Evolutionary conservation across 2,797 vertebrate genomes (phyloP), one percentile per base, ranked within the genome.

Genomic region (Odontamblyopus lacepedii): DNA sequence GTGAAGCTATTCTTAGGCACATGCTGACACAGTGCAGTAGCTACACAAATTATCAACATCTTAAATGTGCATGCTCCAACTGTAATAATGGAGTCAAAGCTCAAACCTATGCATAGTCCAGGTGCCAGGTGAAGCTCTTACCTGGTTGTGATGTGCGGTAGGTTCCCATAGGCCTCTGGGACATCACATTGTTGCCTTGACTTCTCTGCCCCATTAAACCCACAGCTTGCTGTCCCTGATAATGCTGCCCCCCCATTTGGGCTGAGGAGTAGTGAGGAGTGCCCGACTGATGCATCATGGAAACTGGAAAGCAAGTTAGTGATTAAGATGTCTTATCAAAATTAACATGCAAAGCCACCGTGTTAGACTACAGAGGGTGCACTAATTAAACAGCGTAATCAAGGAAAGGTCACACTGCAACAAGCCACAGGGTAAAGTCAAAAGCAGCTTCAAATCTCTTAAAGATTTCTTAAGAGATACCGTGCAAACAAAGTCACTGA

Each of bases 281-380:
- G 72, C 95, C 94, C 8, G 95, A 94, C 92, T 97, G 97, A 85
- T 98, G 97, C 95, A 98, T 97, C 96, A 98, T 95, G 88, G 97
- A 94, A 71, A 97, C 97, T 99, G 66, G 27, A 83, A 66, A 1
- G 77, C 76, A 87, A 73, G 81, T 75, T 79, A 69, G 71, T 53
- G 55, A 60, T 44, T 64, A 61, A 82, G 61, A 85, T 29, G 87
- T 78, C 83, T 88, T 74, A 78, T 30, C 35, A 84, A 69, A 71
- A 88, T 82, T 86, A 81, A 73, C 44, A 74, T 38, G 61, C 30
- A 32, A 63, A 63, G 30, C 30, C 18, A 63, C 18, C 0, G 16
- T 32, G 7, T 55, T 12, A 32, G 27, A n/a, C 53, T 19, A 19
- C 53, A 68, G 32, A 56, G 32, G 30, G 23, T 44, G 29, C 26